These are phyloP conservation scores for Pelecanus crispus DNA, from an alignment of 2,113 vertebrate species.

Conservation along the genomic window DNA sequence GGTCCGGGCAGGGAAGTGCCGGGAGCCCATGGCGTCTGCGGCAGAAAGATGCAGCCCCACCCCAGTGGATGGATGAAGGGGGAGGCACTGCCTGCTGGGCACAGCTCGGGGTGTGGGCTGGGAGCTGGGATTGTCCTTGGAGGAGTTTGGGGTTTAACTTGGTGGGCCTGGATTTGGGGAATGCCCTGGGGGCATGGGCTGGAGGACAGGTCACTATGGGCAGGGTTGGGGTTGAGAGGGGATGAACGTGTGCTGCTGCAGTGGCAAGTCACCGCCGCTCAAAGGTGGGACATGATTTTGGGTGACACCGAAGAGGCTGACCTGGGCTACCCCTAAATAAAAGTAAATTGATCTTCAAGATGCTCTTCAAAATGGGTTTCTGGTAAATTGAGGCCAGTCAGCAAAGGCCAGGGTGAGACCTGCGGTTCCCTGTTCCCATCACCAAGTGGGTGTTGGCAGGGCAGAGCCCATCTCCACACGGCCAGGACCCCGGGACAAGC, in stretches of 20 bases:
- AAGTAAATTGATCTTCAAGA: background rate
- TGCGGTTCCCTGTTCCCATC: background rate
- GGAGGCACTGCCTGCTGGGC: background rate
- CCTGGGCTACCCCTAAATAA: background rate
- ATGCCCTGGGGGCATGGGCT: fast-evolving
- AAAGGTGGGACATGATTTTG: background rate
- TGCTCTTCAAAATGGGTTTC: background rate
- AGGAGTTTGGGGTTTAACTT: background rate
- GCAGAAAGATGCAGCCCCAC: background rate
- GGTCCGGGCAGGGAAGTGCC: constrained; percentile 77
- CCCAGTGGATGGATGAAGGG: fast-evolving
- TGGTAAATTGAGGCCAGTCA: background rate
- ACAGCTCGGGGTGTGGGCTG: fast-evolving
- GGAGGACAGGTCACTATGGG: background rate
- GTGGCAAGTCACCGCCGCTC: background rate
- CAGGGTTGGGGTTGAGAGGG: background rate
- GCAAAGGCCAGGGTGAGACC: background rate
- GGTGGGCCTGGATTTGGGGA: background rate
- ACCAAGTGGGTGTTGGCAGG: fast-evolving
- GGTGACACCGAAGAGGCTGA: background rate
- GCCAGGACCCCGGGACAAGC: background rate
- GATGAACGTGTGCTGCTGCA: fast-evolving
- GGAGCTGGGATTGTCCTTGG: background rate
- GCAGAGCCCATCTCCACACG: background rate
- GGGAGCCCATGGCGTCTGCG: constrained; percentile 73